Percentiles rank a stretch among this genome's conserved stretches.
phyloP scores from a whole-genome alignment of 2,888 invertebrate genomes.

The Cinara cedri region DNA sequence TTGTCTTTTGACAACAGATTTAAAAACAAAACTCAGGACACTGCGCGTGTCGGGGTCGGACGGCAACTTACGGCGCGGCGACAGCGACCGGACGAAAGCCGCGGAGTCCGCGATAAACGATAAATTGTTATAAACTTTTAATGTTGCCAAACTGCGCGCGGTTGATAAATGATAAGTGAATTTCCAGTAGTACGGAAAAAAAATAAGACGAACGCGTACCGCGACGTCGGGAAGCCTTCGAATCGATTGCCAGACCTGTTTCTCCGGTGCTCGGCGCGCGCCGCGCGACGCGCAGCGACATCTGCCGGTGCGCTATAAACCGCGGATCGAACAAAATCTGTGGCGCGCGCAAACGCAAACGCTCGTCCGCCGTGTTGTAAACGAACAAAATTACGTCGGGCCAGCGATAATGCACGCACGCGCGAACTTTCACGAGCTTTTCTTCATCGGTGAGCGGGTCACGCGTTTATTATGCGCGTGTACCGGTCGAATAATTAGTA shows the following conservation, averaged over 20 bases:
- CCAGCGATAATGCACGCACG: no score
- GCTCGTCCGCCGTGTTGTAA: no score
- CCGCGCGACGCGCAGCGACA: conserved; percentile 5
- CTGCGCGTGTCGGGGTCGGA: not conserved
- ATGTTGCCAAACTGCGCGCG: conserved; percentile 40
- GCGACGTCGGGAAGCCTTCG: conserved; percentile 20
- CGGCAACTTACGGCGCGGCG: not conserved
- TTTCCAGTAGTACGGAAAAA: conserved; percentile 36
- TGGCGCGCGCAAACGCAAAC: not conserved
- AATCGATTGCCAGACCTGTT: conserved; percentile 55
- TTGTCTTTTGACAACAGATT: no score
- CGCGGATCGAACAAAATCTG: not conserved
- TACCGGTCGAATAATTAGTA: no score
- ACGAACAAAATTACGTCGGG: not conserved
- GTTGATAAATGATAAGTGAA: conserved; percentile 43
- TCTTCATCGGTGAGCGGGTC: no score
- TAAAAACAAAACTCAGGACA: not conserved
- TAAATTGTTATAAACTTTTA: not conserved
- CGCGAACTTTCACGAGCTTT: no score
- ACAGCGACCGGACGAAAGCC: not conserved
- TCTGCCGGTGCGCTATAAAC: conserved; percentile 4
- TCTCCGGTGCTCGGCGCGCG: not conserved
- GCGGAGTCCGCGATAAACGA: conserved; percentile 22
- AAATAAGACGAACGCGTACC: not conserved
- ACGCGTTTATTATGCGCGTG: no score